A percentile compares a stretch with the other conserved stretches of the same genome.
Conservation (phyloP, 2,113 vertebrate genomes). For the Cyanoderma ruficeps region DNA sequence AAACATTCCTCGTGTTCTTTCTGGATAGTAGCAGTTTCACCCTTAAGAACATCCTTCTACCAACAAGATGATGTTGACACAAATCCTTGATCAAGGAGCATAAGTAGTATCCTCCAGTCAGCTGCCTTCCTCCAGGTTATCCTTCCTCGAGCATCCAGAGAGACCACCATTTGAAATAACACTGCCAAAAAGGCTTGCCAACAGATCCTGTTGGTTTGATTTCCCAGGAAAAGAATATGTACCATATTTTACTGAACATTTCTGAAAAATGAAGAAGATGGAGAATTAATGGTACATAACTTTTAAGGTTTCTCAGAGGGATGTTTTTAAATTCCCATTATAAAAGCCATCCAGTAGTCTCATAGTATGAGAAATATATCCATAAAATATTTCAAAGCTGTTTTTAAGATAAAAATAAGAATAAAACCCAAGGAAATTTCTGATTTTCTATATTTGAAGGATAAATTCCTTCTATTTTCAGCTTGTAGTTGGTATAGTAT, state of each 20-base stretch:
- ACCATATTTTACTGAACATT: neutral
- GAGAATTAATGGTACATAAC: slow-evolving; percentile 12
- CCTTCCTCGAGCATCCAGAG: neutral
- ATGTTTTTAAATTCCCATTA: slow-evolving; percentile 28
- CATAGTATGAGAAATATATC: slow-evolving; percentile 37
- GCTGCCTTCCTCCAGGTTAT: neutral
- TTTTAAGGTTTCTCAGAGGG: slow-evolving; percentile 49
- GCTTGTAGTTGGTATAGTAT: neutral
- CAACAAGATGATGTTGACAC: neutral
- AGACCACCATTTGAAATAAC: slow-evolving; percentile 16
- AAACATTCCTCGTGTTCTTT: neutral
- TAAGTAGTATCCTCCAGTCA: neutral
- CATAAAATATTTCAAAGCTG: slow-evolving; percentile 30
- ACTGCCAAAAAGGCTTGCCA: slow-evolving; percentile 44
- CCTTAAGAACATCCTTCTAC: neutral
- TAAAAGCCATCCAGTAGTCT: slow-evolving; percentile 54
- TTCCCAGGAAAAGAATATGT: neutral
- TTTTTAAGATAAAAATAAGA: slow-evolving; percentile 28
- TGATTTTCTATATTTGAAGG: neutral
- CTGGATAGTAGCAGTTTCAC: neutral
- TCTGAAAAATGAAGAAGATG: neutral
- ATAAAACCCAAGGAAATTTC: neutral
- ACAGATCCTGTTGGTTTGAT: neutral
- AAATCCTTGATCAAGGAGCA: neutral
- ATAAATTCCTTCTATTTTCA: neutral